Evolutionary conservation across 1,140 invertebrate species (phyloP), one percentile per base, ranked within the genome.

Genomic region (Archivesica marissinica): DNA sequence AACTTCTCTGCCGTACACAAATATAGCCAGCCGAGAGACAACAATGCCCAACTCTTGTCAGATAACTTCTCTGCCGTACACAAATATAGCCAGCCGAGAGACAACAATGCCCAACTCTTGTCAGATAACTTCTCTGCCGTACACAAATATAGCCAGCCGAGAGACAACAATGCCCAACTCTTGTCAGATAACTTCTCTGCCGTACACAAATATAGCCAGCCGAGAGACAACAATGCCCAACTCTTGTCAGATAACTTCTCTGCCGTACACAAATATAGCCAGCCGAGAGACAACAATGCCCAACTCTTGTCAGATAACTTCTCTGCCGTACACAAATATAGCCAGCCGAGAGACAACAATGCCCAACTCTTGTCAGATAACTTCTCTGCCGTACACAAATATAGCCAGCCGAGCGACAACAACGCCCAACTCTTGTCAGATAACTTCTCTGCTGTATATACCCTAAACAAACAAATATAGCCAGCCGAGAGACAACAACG

Each of bases 301-400:
- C 98, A 99, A 88, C 96, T 97, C 89, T 98, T 96, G 93, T 98
- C 97, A 52, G 93, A 94, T 33, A 97, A 90, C 59, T 96, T 95
- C 94, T 98, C 97, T 39, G 97, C 95, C 89, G 96, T 97, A 94
- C 98, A 98, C 7, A 97, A 93, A 68, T 98, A 94, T 92, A 97
- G 96, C 30, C 98, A 94, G 66, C 96, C 97, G 89, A 97, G 97
- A 64, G 97, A 96, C 86, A 98, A 95, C 81, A 96, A 94, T 78
- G 96, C 95, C 98, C 98, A 99, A 88, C 96, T 97, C 89, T 98
- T 96, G 93, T 98, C 97, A 52, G 93, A 94, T 33, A 97, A 90
- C 59, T 96, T 95, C 94, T 98, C 97, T 39, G 97, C 95, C 89
- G 96, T 97, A 94, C 98, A 98, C 7, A 97, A 93, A 68, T 98